A percentile compares a stretch with the other conserved stretches of the same genome.
phyloP scores from a whole-genome alignment of 2,113 vertebrate species.

The Casuarius casuarius region DNA sequence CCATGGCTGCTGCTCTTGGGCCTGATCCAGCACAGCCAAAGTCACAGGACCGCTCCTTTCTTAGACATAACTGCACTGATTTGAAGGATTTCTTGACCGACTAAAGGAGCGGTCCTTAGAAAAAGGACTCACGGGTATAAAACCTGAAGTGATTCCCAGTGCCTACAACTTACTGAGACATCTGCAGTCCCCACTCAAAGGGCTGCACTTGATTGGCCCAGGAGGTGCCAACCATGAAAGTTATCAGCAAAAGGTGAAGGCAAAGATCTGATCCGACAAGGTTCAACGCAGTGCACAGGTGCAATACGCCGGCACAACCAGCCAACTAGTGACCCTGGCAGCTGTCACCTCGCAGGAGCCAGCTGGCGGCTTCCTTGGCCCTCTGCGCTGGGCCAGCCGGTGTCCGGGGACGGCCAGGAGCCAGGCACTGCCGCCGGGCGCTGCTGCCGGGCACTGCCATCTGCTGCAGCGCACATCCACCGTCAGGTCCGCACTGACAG shows the following conservation, averaged over 20 bases:
- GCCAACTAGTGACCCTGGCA: fast-evolving
- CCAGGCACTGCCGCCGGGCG: neutral
- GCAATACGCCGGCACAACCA: fast-evolving
- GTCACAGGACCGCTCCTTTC: neutral
- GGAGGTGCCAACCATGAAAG: neutral
- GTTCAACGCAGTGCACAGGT: neutral
- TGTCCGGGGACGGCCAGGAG: neutral
- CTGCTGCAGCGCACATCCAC: too few relatives aligned
- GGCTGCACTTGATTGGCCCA: neutral
- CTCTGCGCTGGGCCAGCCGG: neutral
- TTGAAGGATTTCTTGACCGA: neutral
- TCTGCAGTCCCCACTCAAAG: neutral
- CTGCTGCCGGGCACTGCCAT: too few relatives aligned
- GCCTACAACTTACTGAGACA: too few relatives aligned
- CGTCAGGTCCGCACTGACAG: neutral
- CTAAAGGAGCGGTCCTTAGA: too few relatives aligned
- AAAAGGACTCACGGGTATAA: neutral
- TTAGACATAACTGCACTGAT: neutral
- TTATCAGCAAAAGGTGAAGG: neutral
- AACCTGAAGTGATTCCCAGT: too few relatives aligned
- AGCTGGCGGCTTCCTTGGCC: neutral
- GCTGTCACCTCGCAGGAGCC: fast-evolving
- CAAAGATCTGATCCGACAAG: neutral
- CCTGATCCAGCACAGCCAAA: neutral
- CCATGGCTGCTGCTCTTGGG: neutral